These are phyloP conservation scores for Yoshiicerus persimilis DNA, from an alignment of 1,140 invertebrate species.

Conservation along the genomic window DNA sequence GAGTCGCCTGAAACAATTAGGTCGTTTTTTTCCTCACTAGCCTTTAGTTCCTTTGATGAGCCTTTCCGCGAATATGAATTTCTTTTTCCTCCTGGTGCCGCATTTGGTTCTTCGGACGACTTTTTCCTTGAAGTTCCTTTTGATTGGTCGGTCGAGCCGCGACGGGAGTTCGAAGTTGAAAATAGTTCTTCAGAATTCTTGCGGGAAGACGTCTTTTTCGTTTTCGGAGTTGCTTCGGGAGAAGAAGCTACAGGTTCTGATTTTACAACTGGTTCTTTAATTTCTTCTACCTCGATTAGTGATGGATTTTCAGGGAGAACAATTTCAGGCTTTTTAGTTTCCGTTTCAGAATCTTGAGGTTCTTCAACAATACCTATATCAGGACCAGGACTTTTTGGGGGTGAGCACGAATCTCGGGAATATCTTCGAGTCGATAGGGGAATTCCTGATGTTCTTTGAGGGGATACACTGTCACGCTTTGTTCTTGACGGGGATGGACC, in stretches of 20 bases:
- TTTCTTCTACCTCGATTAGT: not conserved
- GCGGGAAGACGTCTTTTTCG: not conserved
- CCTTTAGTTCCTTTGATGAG: conserved; percentile 34
- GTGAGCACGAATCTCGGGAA: not conserved
- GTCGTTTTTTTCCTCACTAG: not conserved
- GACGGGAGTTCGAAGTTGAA: not conserved
- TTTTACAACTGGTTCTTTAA: not conserved
- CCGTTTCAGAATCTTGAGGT: not conserved
- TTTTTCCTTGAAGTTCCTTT: not conserved
- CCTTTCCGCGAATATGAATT: not conserved
- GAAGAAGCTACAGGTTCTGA: not conserved
- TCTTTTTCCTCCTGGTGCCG: not conserved
- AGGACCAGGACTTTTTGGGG: not conserved
- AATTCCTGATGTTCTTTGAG: not conserved
- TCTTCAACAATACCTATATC: not conserved
- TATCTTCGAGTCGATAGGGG: not conserved
- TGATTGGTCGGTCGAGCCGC: not conserved
- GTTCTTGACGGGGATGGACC: not conserved
- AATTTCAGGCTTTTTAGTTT: not conserved
- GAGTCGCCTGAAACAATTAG: not conserved
- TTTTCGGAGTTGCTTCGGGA: not conserved
- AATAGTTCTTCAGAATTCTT: not conserved
- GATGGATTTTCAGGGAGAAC: not conserved
- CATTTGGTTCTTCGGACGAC: not conserved
- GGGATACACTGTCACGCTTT: not conserved